These are phyloP conservation scores for Eulimnadia texana DNA, from an alignment of 1,140 invertebrate genomes.

Conservation along the genomic window DNA sequence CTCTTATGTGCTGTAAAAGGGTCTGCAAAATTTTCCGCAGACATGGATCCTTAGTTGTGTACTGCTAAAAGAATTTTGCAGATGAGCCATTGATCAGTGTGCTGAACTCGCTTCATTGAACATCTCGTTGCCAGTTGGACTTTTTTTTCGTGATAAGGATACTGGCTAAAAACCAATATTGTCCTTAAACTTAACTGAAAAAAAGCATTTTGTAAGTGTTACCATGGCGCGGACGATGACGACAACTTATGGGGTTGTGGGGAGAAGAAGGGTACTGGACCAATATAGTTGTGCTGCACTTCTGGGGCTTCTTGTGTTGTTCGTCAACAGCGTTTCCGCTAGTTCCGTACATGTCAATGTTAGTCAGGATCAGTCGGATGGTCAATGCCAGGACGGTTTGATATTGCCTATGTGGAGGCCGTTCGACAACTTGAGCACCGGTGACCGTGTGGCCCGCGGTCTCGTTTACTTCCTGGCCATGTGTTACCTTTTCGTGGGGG, in stretches of 20 bases:
- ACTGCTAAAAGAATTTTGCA: no score
- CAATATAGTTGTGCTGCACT: not conserved
- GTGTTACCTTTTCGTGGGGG: slow-evolving; percentile 91
- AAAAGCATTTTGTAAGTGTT: not conserved
- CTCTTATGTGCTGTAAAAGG: no score
- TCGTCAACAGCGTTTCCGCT: not conserved
- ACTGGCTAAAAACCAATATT: not conserved
- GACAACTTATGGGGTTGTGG: not conserved
- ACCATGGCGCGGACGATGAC: not conserved
- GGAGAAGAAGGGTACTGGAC: not conserved
- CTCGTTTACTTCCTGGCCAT: slow-evolving; percentile 77
- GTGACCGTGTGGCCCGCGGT: slow-evolving; percentile 60
- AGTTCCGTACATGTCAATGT: not conserved
- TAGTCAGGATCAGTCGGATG: not conserved
- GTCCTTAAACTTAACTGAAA: not conserved
- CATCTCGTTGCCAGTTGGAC: no score
- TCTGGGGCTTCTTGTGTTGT: not conserved
- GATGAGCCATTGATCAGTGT: no score
- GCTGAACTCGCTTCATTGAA: no score
- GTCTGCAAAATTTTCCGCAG: no score
- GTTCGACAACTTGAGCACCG: slow-evolving; percentile 41
- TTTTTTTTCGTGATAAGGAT: not conserved
- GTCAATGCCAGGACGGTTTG: slow-evolving; percentile 55
- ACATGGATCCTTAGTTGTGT: no score
- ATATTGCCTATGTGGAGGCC: slow-evolving; percentile 71